Evolutionary conservation across 2,888 invertebrate genomes (phyloP).

Genomic region (Noctua fimbriata): DNA sequence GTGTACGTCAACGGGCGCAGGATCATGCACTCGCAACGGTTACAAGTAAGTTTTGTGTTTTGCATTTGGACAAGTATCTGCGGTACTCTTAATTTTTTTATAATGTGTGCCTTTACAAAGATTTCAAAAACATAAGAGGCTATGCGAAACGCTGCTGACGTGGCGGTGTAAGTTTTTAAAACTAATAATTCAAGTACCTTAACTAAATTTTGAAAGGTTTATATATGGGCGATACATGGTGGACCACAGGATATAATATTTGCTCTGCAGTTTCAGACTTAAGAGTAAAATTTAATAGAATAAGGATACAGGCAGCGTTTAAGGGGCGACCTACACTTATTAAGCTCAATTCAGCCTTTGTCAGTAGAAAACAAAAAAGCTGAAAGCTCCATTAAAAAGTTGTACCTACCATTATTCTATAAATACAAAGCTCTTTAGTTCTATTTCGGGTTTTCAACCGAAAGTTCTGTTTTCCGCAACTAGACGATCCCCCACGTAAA

Average conservation of each 20-base stretch:
- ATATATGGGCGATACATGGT: not conserved
- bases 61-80: not conserved
- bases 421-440: slow-evolving; percentile 1
- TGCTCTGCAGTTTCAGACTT: not conserved
- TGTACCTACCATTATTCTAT: not conserved
- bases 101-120: not conserved
- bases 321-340: not conserved
- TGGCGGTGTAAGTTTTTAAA: not conserved
- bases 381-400: not conserved
- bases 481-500: not conserved
- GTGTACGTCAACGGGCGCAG: slow-evolving; percentile 98
- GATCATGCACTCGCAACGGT: slow-evolving; percentile 97
- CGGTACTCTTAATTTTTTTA: not conserved
- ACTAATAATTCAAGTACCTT: not conserved
- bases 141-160: not conserved
- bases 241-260: not conserved
- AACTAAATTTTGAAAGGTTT: not conserved
- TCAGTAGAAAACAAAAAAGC: not conserved
- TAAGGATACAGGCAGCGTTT: not conserved
- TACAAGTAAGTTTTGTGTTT: slow-evolving; percentile 91
- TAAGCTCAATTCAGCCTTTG: not conserved
- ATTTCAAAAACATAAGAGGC: not conserved
- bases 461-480: not conserved
- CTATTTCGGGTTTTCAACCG: not conserved
- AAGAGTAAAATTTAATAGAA: not conserved